Evolutionary conservation across 2,888 invertebrate genomes (phyloP).

Genomic region (Polydrusus cervinus): DNA sequence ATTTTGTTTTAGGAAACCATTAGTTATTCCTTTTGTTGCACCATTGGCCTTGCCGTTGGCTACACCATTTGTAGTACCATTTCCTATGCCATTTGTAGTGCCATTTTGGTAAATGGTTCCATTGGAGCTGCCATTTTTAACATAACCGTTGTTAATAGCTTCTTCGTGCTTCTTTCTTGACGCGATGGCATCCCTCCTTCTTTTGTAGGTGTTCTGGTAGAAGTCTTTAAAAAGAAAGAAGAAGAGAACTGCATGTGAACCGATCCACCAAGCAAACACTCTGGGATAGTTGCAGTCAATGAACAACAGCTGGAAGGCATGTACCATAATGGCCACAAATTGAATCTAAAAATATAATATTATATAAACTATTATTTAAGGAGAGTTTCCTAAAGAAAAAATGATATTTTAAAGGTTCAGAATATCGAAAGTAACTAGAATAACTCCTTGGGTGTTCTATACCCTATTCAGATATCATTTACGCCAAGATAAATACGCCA

Average conservation of each 20-base stretch:
- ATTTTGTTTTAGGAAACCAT: slow-evolving; percentile 59
- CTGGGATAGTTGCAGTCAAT: slow-evolving; percentile 94
- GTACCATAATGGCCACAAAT: slow-evolving; percentile 91
- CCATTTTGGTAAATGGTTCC: slow-evolving; percentile 38
- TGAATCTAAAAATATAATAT: slow-evolving; percentile 78
- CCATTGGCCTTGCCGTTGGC: slow-evolving; percentile 60
- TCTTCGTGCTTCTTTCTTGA: not conserved
- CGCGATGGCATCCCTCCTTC: slow-evolving; percentile 29
- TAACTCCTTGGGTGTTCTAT: too few species aligned
- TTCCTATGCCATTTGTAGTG: slow-evolving; percentile 57
- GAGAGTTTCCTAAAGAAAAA: too few species aligned
- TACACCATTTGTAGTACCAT: slow-evolving; percentile 5
- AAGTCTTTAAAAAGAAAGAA: slow-evolving; percentile 96
- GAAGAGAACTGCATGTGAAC: slow-evolving; percentile 96
- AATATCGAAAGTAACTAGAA: too few species aligned
- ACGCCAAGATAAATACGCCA: too few species aligned
- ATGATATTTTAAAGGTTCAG: too few species aligned
- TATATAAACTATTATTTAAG: too few species aligned
- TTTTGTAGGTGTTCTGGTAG: slow-evolving; percentile 87
- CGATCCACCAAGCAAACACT: slow-evolving; percentile 97
- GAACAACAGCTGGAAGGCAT: slow-evolving; percentile 94
- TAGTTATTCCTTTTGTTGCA: slow-evolving; percentile 54
- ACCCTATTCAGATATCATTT: too few species aligned
- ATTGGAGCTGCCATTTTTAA: slow-evolving; percentile 31
- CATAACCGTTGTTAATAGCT: not conserved